Evolutionary conservation across 2,113 vertebrate genomes (phyloP), one percentile per base, ranked within the genome.

Genomic region (Seriola aureovittata): DNA sequence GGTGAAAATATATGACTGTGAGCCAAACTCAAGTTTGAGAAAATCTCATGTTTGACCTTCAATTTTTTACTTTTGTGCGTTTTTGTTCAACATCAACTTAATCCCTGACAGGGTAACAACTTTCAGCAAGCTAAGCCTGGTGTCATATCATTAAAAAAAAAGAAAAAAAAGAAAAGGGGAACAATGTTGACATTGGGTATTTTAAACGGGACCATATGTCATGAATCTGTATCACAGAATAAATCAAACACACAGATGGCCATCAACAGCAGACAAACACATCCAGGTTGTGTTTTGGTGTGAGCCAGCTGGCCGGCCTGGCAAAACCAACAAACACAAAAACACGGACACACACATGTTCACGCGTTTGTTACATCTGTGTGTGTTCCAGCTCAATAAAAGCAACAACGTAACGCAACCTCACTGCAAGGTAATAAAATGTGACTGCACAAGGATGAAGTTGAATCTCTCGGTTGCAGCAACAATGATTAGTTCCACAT

Each of bases 241-340:
- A 81, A 89, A 89, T 89, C 87, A 92, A 83, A 90, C 73, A 66
- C 71, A 67, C 87, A 94, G 91, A 91, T 93, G 89, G 90, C 74
- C 58, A 58, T 82, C 79, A 85, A 71, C 85, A 79, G 88, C 82
- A 87, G 78, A 91, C 87, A 90, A 88, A 90, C 83, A 91, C 88
- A 85, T 85, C 93, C 85, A 67, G 80, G 92, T 96, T 97, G 96
- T 96, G 95, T 97, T 96, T 95, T 91, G 63, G 58, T 90, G 94
- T 55, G 67, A 89, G 75, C 89, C 93, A 93, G 88, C 91, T 92
- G 91, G 85, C 85, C 77, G 13, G 52, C 46, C 77, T 89, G 92
- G 93, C 94, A 96, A 90, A 95, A 91, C 93, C 83, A 80, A 88
- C 92, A 88, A 85, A 29, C 23, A 85, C 48, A 67, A 71, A 54